Evolutionary conservation across 2,113 vertebrate species (phyloP), one percentile per base, ranked within the genome.

Genomic region (Elachura formosa): DNA sequence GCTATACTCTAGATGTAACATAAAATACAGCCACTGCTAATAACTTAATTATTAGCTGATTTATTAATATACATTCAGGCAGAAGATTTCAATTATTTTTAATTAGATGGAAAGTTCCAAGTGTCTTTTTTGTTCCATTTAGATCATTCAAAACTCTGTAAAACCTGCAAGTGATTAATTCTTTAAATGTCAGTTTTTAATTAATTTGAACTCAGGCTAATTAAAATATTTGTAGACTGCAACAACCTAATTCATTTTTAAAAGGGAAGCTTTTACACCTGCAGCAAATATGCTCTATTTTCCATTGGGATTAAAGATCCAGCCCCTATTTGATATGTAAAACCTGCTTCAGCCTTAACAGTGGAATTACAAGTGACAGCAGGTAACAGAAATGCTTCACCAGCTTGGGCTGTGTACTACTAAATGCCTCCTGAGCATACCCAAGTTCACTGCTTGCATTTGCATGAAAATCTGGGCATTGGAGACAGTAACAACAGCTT

Each of bases 141-240:
- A 80, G 51, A 77, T 88, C 0, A 45, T 71, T 85, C 75, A 38
- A 68, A 83, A 83, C 33, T 71, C 40, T 26, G 41, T 43, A 63
- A 95, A 87, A 69, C 17, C 41, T 17, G 10, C 63, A 88, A 89
- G 77, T 0, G 2, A 54, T 62, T 87, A 93, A 83, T 90, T 88
- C 82, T 63, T 94, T 85, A 94, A 85, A 38, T 73, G 78, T 80
- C 71, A 73, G 61, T 33, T 97, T 87, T 83, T 80, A 91, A 96
- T 90, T 90, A 90, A 80, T 74, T 93, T 80, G 63, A 91, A 95
- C 93, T 80, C 51, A 11, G 41, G 59, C 67, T 93, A 93, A 95
- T 95, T 94, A 94, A 95, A 87, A 85, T 77, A 94, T 93, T 79
- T 80, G 48, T 75, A 88, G 87, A 94, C 72, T 95, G 63, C 63